Conservation (phyloP, 2,797 vertebrate species). For the Peromyscus attwateri region DNA sequence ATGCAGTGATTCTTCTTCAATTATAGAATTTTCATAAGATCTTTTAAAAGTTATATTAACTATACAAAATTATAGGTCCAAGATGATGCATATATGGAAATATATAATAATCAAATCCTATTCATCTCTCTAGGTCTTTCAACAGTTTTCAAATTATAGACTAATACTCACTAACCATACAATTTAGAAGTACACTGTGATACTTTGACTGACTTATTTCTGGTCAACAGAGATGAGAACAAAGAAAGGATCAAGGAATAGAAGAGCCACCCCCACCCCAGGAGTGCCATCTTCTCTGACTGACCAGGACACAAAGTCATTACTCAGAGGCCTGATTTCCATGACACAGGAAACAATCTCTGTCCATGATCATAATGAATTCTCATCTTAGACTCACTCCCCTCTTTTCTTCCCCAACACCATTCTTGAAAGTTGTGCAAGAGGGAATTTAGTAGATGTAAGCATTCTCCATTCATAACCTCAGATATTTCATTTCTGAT, state of each 20-base stretch:
- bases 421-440: neutral
- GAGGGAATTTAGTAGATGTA: neutral
- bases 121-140: neutral
- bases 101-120: neutral
- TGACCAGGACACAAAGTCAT: neutral
- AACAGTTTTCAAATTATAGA: neutral
- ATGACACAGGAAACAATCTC: neutral
- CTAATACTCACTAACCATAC: neutral
- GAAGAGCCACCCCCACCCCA: neutral
- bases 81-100: neutral
- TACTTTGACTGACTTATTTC: neutral
- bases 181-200: neutral
- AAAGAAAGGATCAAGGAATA: neutral
- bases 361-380: neutral
- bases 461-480: constrained; percentile 4
- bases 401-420: neutral
- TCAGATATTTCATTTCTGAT: neutral
- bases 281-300: too few relatives aligned
- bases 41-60: neutral
- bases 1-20: neutral
- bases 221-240: neutral
- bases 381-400: neutral
- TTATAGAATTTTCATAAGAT: neutral
- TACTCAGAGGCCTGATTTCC: neutral
- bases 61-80: neutral